Base-by-base conservation (phyloP, 2,888 invertebrate genomes). In the Brachylomia viminalis region DNA sequence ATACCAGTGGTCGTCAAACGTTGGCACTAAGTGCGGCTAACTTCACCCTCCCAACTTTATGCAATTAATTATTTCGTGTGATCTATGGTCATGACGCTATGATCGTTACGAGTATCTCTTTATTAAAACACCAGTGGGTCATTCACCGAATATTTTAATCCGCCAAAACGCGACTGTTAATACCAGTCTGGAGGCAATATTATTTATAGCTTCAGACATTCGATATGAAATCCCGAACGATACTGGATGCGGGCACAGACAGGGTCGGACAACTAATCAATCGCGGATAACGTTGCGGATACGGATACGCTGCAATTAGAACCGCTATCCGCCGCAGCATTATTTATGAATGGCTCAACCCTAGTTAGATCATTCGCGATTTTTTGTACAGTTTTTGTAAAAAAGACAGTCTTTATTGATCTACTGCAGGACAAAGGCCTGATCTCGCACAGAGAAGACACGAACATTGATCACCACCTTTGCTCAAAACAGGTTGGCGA, bases 221-320 rank as follows among this genome's bases (percentile, higher is more conserved):
- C 72, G 74, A 85, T 85, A 85, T 84, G 82, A 79, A 78, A 82
- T 82, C 75, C 75, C 67, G 82, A 77, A 75, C 66, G 68, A 38
- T 11, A 65, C 72, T 77, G 85, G 82, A 84, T 80, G 84, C 70
- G 76, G 70, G 54, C 49, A 38, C 33, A 69, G 67, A 73, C 73
- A 75, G 71, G 72, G 67, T 59, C 54, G 83, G 78, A 80, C 75
- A 83, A 80, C 85, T 80, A 86, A 86, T 87, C 80, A 85, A 87
- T 86, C 81, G 81, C 52, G 86, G 74, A 77, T 72, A 75, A 71
- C 73, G 62, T 58, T 69, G 71, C 77, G 82, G 87, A 79, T 77
- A 77, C 77, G 73, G 86, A 86, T 84, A 70, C 75, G 71, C 71
- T 65, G 72, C 81, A 86, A 85, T 85, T 86, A 85, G 72, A 70